A percentile compares a stretch with the other conserved stretches of the same genome.
These are phyloP conservation scores for Aleiodes leptofemur DNA, from an alignment of 2,888 invertebrate species.

Conservation along the genomic window DNA sequence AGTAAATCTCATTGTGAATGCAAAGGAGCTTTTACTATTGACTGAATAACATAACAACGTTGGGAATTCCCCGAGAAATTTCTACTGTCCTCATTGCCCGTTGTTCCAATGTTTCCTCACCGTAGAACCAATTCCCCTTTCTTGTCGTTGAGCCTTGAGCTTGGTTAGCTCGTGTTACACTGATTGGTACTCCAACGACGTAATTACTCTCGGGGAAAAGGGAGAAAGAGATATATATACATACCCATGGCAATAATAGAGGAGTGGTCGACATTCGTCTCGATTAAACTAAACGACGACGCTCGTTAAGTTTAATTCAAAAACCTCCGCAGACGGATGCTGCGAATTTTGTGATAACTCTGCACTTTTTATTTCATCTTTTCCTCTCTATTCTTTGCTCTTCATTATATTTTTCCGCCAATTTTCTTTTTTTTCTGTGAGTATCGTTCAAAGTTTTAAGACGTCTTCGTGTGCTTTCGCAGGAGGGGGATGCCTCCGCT, in stretches of 20 bases:
- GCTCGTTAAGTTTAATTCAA: constrained; percentile 44
- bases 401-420: background rate
- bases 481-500: background rate
- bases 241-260: constrained; percentile 46
- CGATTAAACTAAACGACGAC: constrained; percentile 44
- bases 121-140: constrained; percentile 6
- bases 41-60: constrained; percentile 47
- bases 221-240: constrained; percentile 17
- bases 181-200: constrained; percentile 57
- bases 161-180: constrained; percentile 46
- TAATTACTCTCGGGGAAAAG: constrained; percentile 53
- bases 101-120: constrained; percentile 1
- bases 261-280: constrained; percentile 43
- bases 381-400: background rate
- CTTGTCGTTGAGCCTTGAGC: constrained; percentile 18
- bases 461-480: background rate
- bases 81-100: background rate
- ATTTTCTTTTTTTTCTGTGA: background rate
- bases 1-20: constrained; percentile 29
- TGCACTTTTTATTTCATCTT: background rate
- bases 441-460: constrained; percentile 8
- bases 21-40: constrained; percentile 26
- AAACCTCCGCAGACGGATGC: constrained; percentile 26
- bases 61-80: background rate
- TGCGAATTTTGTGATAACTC: constrained; percentile 25